Base-by-base conservation (phyloP, 2,113 vertebrate genomes). In the Lepus americanus region DNA sequence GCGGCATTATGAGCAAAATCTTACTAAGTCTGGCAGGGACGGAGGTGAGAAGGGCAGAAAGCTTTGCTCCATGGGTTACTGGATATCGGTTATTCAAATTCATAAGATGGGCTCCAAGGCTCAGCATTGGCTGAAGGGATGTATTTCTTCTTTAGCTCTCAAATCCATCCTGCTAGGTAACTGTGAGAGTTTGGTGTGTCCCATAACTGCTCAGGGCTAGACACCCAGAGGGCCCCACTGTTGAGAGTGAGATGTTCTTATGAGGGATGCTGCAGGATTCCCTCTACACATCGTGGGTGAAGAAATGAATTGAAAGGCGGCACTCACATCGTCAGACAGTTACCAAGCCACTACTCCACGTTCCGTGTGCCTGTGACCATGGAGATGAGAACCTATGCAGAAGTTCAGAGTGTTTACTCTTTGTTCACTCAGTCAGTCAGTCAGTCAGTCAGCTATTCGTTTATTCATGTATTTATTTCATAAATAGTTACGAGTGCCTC, bases 111-210 rank as follows among this genome's bases (percentile, higher is more conserved):
- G 95, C 87, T n/a, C 82, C 64, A 92, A 84, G 53, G 94, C 59
- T 96, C 81, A 77, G 59, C 78, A 51, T 36, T 36, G 78, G 70
- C 66, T 73, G 90, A 95, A 79, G 77, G 76, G 77, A 92, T 53
- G 3, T 72, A 79, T 95, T 95, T 96, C 85, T 92, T 93, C 76
- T 87, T 79, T 44, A 64, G 44, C 33, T 95, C 61, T 78, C 51
- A 94, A 85, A 90, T 92, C 95, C 94, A 88, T 51, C 61, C 85
- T 97, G 92, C 80, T 89, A 61, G 90, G 91, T 90, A 66, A 11
- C 81, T 79, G 74, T 59, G 83, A n/a, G 86, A 79, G 53, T 73
- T 94, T 86, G 83, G 66, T 66, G 67, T 77, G 85, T 92, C 70
- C 61, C 55, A 9, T 72, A 92, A 76, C 69, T 92, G 92, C 85